These are phyloP conservation scores for Malurus alboscapulatus DNA, from an alignment of 2,113 vertebrate genomes.

Conservation along the genomic window DNA sequence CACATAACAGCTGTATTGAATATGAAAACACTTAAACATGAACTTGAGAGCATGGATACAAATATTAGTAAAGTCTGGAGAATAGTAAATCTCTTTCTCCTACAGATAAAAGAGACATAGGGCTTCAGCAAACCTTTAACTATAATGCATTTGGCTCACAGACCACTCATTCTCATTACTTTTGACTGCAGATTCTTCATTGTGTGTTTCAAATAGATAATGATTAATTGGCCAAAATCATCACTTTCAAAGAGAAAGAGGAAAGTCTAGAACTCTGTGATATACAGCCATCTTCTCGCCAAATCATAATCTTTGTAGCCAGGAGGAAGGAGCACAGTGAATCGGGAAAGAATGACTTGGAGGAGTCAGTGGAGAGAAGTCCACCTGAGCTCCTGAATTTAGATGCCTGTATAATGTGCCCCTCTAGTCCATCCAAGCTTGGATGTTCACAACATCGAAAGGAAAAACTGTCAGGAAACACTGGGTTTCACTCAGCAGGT, in stretches of 20 bases:
- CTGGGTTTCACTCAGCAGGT: not conserved
- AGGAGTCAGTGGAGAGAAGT: not conserved
- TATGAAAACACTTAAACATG: not conserved
- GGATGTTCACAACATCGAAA: not conserved
- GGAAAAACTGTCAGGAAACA: not conserved
- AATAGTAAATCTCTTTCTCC: not conserved
- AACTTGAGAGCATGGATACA: not conserved
- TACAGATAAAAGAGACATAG: not conserved
- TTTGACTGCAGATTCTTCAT: not conserved
- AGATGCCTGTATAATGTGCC: not conserved
- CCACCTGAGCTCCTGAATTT: not conserved
- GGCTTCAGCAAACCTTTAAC: not conserved
- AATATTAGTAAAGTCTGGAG: not conserved
- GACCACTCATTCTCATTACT: not conserved
- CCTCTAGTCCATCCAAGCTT: not conserved
- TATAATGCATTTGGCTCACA: not conserved
- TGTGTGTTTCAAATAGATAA: not conserved
- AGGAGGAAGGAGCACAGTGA: not conserved
- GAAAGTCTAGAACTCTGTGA: not conserved
- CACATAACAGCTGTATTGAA: not conserved
- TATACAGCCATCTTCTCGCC: not conserved
- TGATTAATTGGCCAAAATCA: not conserved
- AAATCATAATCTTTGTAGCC: not conserved
- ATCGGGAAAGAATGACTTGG: not conserved
- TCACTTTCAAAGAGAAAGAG: not conserved